phyloP scores from a whole-genome alignment of 2,797 vertebrate species.

The Strix occidentalis region DNA sequence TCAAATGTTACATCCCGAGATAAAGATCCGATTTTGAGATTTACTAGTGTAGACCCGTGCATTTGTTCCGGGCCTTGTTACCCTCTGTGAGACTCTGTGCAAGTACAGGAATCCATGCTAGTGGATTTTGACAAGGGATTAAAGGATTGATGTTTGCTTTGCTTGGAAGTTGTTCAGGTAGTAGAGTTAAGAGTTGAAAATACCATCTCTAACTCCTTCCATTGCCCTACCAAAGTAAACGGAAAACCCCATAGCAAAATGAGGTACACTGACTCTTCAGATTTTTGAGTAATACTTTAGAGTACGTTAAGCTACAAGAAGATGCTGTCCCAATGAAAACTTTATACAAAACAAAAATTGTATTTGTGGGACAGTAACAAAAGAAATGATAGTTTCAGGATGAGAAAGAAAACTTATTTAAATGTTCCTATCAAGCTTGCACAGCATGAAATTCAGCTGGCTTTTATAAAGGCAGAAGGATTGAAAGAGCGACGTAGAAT shows the following conservation, averaged over 20 bases:
- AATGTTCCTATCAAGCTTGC: not conserved
- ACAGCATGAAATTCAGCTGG: not conserved
- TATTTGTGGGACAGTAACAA: not conserved
- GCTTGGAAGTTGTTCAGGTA: constrained; percentile 4
- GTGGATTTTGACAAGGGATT: not conserved
- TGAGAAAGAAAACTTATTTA: not conserved
- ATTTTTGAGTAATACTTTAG: not conserved
- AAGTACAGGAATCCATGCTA: not conserved
- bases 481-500: not conserved
- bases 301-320: not conserved
- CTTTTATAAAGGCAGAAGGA: not conserved
- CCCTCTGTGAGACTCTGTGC: not conserved
- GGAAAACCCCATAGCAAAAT: not conserved
- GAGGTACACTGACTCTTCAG: not conserved
- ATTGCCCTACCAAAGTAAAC: not conserved
- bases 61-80: not conserved
- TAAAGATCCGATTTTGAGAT: not conserved
- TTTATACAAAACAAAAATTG: not conserved
- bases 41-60: not conserved
- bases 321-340: not conserved
- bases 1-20: not conserved
- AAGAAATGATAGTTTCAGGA: not conserved
- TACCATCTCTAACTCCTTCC: not conserved
- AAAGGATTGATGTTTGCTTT: not conserved
- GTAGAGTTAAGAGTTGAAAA: not conserved